These are phyloP conservation scores for Otus sunia DNA, from an alignment of 2,113 vertebrate species.

Conservation along the genomic window DNA sequence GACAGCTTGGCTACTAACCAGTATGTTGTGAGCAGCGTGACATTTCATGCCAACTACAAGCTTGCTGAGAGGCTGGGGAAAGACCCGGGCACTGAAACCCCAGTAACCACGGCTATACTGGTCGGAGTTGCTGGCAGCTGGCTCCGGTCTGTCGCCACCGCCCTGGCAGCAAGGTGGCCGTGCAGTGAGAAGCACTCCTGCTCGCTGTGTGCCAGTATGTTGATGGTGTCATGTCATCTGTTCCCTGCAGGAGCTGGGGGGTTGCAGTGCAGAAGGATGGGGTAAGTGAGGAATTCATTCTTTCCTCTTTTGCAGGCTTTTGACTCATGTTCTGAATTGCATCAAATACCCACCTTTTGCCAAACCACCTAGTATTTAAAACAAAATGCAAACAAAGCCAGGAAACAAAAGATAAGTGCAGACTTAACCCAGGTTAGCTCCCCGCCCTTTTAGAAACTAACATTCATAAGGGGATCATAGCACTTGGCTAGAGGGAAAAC, in stretches of 20 bases:
- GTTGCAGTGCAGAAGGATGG: background rate
- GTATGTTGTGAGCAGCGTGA: background rate
- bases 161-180: background rate
- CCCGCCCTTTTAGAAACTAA: background rate
- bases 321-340: background rate
- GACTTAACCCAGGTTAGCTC: background rate
- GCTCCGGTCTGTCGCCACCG: background rate
- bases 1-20: background rate
- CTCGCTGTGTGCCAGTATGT: background rate
- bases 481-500: background rate
- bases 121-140: background rate
- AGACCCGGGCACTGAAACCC: background rate
- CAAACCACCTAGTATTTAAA: background rate
- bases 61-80: background rate
- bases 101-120: background rate
- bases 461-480: background rate
- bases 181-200: background rate
- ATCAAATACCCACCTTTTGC: background rate
- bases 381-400: background rate
- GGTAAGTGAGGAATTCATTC: background rate
- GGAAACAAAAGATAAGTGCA: background rate
- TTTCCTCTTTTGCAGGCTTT: background rate
- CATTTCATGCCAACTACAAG: background rate
- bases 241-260: background rate
- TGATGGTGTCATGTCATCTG: constrained; percentile 13